phyloP scores from a whole-genome alignment of 37 sponge, comb jelly and placozoan species.

The Oopsacas minuta region DNA sequence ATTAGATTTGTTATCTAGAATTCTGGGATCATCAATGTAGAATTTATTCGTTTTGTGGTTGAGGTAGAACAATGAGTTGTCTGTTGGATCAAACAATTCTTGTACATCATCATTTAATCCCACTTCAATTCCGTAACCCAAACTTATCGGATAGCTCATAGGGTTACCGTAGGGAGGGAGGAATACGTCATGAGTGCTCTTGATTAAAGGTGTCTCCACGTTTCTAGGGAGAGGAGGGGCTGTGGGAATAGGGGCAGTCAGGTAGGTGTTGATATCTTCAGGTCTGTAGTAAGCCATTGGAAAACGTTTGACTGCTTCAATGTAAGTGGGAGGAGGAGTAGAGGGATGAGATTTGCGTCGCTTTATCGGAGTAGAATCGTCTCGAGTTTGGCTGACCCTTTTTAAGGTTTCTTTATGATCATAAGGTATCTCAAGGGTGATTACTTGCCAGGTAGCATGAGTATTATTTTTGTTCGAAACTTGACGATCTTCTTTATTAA shows the following conservation, averaged over 20 bases:
- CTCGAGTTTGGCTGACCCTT: not conserved
- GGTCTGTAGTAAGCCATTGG: slow-evolving; percentile 7
- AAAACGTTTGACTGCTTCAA: not conserved
- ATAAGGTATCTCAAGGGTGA: not conserved
- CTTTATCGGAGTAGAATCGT: not conserved
- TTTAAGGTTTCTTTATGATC: not conserved
- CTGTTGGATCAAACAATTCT: slow-evolving; percentile 38
- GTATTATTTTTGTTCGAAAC: no score
- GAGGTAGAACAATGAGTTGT: slow-evolving; percentile 32
- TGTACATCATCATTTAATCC: slow-evolving; percentile 31
- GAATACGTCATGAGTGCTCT: slow-evolving; percentile 14
- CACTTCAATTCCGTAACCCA: slow-evolving; percentile 49
- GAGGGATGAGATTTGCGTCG: not conserved
- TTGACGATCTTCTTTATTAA: not conserved
- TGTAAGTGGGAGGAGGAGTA: not conserved
- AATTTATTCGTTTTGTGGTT: slow-evolving; percentile 27
- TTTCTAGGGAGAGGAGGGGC: not conserved
- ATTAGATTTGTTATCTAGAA: not conserved
- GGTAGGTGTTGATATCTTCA: not conserved
- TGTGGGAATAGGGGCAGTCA: not conserved
- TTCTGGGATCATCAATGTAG: slow-evolving; percentile 31
- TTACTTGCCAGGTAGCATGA: not conserved
- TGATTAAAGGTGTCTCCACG: not conserved
- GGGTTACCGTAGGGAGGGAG: slow-evolving; percentile 50
- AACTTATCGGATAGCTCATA: slow-evolving; percentile 23